Base-by-base conservation (phyloP, 2,888 invertebrate species). In the Chaetogeoica ovagalla region DNA sequence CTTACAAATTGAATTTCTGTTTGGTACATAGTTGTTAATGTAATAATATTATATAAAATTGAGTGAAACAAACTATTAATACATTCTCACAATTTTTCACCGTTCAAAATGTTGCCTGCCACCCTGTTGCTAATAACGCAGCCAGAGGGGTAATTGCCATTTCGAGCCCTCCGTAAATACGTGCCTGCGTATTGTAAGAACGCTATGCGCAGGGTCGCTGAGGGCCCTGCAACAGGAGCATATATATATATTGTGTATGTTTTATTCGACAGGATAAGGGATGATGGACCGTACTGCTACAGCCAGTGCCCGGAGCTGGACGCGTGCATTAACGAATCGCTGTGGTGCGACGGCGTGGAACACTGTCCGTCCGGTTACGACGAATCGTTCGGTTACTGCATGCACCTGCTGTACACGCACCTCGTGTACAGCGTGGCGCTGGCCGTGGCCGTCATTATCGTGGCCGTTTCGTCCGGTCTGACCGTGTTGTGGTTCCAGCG, bases 301-400 rank as follows among this genome's bases (percentile, higher is more conserved):
- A 91, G 91, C 86, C 90, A 91, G 72, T 94, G 94, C 85, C 90
- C 92, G 4, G 94, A 94, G 81, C 86, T 94, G 83, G 92, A 93
- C 85, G 94, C 94, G 17, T 94, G 94, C 86, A 93, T 94, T 83
- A 91, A 92, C 84, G 89, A 91, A 0, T 90, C 91, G 71, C 89
- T 94, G 76, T 94, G 94, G 93, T 94, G 94, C 84, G 94, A 94
- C 84, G 94, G 93, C 30, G 86, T 90, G 62, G 87, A 89, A 79
- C 93, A 94, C 86, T 94, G 94, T 85, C 94, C 94, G 15, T 91
- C 90, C 7, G 94, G 93, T 0, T 91, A 91, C 83, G 94, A 94
- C 86, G 94, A 94, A 86, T 90, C 94, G 9, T 88, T 94, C 83
- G 89, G 91, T 21, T 93, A 94, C 85, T 94, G 94, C 73, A 90